phyloP scores from a whole-genome alignment of 2,888 invertebrate species.

The Sericinus montela region DNA sequence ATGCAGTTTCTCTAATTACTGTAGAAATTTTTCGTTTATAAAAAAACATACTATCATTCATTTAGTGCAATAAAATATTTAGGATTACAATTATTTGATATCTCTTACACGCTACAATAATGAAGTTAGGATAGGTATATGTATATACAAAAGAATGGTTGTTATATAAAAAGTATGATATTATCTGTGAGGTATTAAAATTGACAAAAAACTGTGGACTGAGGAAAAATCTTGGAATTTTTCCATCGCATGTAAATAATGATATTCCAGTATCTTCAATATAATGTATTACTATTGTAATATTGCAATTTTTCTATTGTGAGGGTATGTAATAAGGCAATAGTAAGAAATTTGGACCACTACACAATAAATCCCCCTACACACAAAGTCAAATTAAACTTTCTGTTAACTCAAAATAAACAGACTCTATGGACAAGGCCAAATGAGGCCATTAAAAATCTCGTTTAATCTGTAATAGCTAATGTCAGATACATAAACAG shows the following conservation, averaged over 20 bases:
- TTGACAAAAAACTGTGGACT: slow-evolving; percentile 11
- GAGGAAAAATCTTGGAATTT: not conserved
- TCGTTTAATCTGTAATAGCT: not conserved
- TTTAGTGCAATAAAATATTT: no score
- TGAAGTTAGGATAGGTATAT: not conserved
- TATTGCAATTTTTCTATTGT: not conserved
- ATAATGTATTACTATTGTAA: no score
- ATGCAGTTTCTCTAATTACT: no score
- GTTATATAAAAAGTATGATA: no score
- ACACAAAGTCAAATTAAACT: not conserved
- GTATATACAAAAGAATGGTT: not conserved
- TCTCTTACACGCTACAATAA: no score
- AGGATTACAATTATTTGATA: no score
- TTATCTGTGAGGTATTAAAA: not conserved
- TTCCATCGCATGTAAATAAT: no score
- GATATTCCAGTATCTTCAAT: no score
- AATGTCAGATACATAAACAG: not conserved
- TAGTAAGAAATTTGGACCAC: not conserved
- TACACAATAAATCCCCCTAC: not conserved
- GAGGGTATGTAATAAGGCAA: not conserved
- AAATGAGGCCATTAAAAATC: no score
- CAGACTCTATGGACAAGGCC: no score
- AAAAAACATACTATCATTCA: no score
- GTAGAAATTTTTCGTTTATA: no score
- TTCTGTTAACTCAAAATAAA: not conserved